Base-by-base conservation (phyloP, 1,140 invertebrate species). In the Gerris buenoi region DNA sequence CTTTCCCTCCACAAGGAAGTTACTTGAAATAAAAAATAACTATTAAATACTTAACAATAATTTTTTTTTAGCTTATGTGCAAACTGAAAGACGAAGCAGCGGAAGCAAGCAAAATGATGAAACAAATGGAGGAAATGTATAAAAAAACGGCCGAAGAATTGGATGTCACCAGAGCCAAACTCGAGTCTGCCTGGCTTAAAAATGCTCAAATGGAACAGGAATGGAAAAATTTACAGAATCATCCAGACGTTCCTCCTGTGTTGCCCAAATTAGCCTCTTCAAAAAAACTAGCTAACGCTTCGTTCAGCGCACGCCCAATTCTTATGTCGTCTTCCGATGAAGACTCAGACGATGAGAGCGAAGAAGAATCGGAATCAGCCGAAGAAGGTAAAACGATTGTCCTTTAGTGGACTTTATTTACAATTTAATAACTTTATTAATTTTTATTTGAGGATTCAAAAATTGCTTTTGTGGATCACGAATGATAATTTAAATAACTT, bases 51-150 rank as follows among this genome's bases (percentile, higher is more conserved):
- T n/a, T n/a, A 22, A n/a, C n/a, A n/a, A 25, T 18, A 60, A 29
- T 65, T 67, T 64, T 64, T 59, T 71, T 70, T 33, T 63, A 76
- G 74, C 65, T 74, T 23, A 72, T 76, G 5, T 64, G 75, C 14
- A 76, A 80, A 72, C 78, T 93, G 61, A 90, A 88, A 75, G 81
- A 83, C 65, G 88, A 92, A 76, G 85, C 86, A 0, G 84, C 87
- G 69, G 83, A 87, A 69, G 85, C 89, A 0, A 85, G 87, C 73
- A 86, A 87, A 72, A 84, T 85, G 23, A 86, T 87, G 0, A 89
- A 91, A 73, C 85, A 88, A 73, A 81, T 90, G 69, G 88, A 92
- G 72, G 85, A 86, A 71, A 88, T 90, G 73, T 91, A 86, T 74
- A 83, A 86, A 46, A 81, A 83, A 70, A 83, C 84, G 2, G 84